phyloP scores from a whole-genome alignment of 2,797 vertebrate genomes.

The Takifugu rubripes region DNA sequence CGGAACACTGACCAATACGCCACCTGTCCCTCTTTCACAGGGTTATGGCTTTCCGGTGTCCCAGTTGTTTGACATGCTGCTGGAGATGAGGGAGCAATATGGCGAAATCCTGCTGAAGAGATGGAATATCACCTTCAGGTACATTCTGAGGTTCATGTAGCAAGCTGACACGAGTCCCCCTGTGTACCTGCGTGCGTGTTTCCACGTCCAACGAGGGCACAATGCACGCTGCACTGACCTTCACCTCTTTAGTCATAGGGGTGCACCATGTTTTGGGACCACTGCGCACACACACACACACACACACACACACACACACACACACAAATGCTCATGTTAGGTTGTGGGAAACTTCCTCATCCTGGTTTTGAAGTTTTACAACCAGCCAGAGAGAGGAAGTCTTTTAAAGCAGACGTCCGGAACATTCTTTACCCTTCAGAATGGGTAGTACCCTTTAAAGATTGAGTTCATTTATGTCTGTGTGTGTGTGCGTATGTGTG shows the following conservation, averaged over 20 bases:
- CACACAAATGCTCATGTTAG: slow-evolving; percentile 11
- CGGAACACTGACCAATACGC: not conserved
- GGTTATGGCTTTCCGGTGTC: slow-evolving; percentile 93
- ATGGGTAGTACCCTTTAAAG: slow-evolving; percentile 46
- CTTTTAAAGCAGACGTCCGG: slow-evolving; percentile 60
- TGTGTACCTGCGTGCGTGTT: not conserved
- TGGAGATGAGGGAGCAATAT: slow-evolving; percentile 96
- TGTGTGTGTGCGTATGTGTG: slow-evolving; percentile 27
- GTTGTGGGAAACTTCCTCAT: slow-evolving; percentile 61
- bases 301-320: slow-evolving; percentile 21
- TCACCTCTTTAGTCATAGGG: slow-evolving; percentile 16
- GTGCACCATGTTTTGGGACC: slow-evolving; percentile 5
- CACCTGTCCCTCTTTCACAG: slow-evolving; percentile 58
- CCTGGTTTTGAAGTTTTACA: slow-evolving; percentile 68
- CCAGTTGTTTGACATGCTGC: slow-evolving; percentile 95
- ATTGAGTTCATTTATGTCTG: slow-evolving; percentile 3
- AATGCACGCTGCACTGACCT: slow-evolving; percentile 25
- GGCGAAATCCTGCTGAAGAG: slow-evolving; percentile 93
- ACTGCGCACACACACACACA: slow-evolving; percentile 13
- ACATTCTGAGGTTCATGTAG: slow-evolving; percentile 11
- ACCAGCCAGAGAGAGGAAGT: slow-evolving; percentile 64
- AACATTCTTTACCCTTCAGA: slow-evolving; percentile 55
- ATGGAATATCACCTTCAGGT: slow-evolving; percentile 94
- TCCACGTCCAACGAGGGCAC: not conserved
- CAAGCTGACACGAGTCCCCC: not conserved